Conservation (phyloP, 2,113 vertebrate genomes). For the Epinephelus cyanopodus region DNA sequence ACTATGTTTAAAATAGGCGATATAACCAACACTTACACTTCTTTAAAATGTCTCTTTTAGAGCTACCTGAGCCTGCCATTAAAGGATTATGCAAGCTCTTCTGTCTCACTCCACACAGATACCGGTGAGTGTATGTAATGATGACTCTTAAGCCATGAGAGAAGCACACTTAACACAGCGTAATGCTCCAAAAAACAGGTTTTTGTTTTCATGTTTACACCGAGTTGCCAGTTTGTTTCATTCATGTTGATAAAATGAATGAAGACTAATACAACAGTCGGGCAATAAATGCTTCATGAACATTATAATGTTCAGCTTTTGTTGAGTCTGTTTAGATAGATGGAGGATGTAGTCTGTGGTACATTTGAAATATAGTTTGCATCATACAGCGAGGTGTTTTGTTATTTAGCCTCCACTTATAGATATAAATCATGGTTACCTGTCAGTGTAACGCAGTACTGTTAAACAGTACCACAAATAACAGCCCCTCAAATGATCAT, state of each 20-base stretch:
- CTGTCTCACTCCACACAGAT: conserved; percentile 96
- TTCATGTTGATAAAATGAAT: too few relatives aligned
- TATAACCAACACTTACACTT: not conserved
- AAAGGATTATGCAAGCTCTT: conserved; percentile 97
- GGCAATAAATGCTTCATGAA: not conserved
- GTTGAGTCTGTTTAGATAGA: not conserved
- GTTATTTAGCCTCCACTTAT: not conserved
- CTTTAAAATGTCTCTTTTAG: conserved; percentile 57
- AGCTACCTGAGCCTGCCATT: conserved; percentile 90
- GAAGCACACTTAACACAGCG: not conserved
- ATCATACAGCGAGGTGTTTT: not conserved
- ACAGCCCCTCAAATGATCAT: not conserved
- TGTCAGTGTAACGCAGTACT: not conserved
- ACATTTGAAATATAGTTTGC: not conserved
- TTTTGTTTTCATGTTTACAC: not conserved
- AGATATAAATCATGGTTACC: not conserved
- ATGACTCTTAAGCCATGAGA: not conserved
- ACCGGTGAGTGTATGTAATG: conserved; percentile 85
- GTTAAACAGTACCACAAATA: too few relatives aligned
- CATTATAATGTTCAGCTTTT: not conserved
- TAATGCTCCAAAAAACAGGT: not conserved
- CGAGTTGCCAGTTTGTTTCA: not conserved
- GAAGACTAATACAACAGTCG: not conserved
- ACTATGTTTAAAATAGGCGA: not conserved
- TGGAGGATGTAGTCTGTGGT: not conserved